Conservation (phyloP, 2,797 vertebrate genomes). For the Percopsis omiscomaycus region DNA sequence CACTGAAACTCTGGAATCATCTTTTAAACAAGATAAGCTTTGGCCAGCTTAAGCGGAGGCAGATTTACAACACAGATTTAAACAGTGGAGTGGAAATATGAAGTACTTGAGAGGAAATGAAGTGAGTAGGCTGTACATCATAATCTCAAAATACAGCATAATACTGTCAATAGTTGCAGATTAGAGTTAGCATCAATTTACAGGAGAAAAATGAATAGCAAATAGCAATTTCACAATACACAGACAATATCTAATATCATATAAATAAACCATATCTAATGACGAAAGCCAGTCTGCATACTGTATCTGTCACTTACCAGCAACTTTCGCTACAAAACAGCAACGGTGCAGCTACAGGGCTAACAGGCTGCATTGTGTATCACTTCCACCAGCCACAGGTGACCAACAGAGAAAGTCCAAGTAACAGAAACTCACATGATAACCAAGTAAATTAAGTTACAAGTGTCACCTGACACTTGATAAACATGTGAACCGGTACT, state of each 20-base stretch:
- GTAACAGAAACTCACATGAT: slow-evolving; percentile 15
- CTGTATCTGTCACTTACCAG: background rate
- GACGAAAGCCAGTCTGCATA: background rate
- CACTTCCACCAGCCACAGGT: slow-evolving; percentile 11
- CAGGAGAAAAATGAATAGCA: no score
- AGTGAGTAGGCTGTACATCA: slow-evolving; percentile 8
- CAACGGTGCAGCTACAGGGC: slow-evolving; percentile 11
- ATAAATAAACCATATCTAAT: no score
- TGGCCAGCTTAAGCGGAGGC: slow-evolving; percentile 26
- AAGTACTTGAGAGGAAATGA: slow-evolving; percentile 3
- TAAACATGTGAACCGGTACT: slow-evolving; percentile 23
- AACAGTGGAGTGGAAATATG: slow-evolving; percentile 19
- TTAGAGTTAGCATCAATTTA: no score
- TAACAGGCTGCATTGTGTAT: background rate
- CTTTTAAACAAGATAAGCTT: slow-evolving; percentile 11
- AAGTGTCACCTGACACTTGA: slow-evolving; percentile 1
- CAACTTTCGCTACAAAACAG: background rate
- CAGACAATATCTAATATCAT: no score
- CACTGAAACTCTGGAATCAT: slow-evolving; percentile 11
- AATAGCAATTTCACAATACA: no score
- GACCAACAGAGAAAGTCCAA: slow-evolving; percentile 9
- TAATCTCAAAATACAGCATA: background rate
- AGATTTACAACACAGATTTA: slow-evolving; percentile 37
- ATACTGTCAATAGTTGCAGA: background rate
- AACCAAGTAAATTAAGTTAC: slow-evolving; percentile 19